Evolutionary conservation across 2,797 vertebrate genomes (phyloP).

Genomic region (Vultur gryphus): DNA sequence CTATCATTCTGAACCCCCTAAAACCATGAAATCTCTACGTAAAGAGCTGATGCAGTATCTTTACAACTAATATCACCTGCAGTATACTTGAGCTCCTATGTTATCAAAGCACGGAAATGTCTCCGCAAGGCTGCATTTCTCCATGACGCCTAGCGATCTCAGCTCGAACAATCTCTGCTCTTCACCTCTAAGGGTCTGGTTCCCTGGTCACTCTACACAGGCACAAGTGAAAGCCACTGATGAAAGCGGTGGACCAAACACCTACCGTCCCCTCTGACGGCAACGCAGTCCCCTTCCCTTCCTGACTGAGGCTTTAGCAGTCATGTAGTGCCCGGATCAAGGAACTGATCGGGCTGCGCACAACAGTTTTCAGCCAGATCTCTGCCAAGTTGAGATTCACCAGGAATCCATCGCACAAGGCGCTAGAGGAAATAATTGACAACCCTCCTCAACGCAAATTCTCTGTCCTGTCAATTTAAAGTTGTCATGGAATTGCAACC

Average conservation of each 20-base stretch:
- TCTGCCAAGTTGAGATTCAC: background rate
- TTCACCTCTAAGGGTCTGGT: background rate
- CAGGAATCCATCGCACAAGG: background rate
- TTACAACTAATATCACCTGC: fast-evolving
- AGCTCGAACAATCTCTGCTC: background rate
- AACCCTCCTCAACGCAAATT: background rate
- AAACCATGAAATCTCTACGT: background rate
- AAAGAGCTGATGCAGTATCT: background rate
- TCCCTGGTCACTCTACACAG: fast-evolving
- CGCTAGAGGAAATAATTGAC: background rate
- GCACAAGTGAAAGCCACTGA: background rate
- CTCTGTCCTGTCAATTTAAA: background rate
- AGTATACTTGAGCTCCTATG: background rate
- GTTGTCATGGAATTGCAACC: background rate
- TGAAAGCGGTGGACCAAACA: background rate
- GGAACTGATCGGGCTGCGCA: background rate
- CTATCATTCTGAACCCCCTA: background rate
- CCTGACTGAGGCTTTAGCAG: background rate
- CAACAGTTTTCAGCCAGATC: background rate
- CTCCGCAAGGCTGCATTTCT: background rate
- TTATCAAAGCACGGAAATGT: background rate
- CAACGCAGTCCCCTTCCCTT: too few species aligned
- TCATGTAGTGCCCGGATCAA: background rate
- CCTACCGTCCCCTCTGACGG: background rate
- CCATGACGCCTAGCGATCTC: fast-evolving